A percentile compares a stretch with the other conserved stretches of the same genome.
These are phyloP conservation scores for Manacus vitellinus DNA, from an alignment of 2,113 vertebrate species.

Conservation along the genomic window DNA sequence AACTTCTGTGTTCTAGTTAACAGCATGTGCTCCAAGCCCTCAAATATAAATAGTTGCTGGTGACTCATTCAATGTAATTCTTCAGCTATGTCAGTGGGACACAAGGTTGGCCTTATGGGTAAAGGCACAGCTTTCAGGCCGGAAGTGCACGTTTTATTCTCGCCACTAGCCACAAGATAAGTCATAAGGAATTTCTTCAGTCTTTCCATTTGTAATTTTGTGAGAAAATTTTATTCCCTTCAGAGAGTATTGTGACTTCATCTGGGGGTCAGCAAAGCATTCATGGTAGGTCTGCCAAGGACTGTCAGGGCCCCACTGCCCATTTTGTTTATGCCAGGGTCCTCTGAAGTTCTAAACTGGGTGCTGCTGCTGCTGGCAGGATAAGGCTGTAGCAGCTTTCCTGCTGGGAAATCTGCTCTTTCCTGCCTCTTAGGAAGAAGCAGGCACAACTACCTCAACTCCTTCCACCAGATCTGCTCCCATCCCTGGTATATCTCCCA, in stretches of 20 bases:
- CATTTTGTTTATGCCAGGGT: neutral
- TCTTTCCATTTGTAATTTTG: slow-evolving; percentile 30
- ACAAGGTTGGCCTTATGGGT: slow-evolving; percentile 35
- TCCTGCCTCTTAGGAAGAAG: neutral
- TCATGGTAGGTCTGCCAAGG: neutral
- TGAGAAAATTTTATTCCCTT: slow-evolving; percentile 24
- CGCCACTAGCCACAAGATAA: slow-evolving; percentile 43
- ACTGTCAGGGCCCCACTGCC: neutral
- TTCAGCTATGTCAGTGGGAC: slow-evolving; percentile 60
- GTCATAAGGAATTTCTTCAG: slow-evolving; percentile 46
- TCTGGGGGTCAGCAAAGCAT: neutral
- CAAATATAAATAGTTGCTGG: slow-evolving; percentile 25
- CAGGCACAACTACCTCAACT: neutral
- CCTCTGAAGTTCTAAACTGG: neutral
- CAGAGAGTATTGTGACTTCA: slow-evolving; percentile 38
- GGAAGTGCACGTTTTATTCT: slow-evolving; percentile 51
- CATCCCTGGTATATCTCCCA: neutral
- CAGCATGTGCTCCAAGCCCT: slow-evolving; percentile 33
- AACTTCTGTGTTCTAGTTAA: slow-evolving; percentile 33
- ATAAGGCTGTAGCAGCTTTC: neutral
- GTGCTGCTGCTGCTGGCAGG: neutral
- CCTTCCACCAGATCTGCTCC: neutral
- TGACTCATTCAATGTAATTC: slow-evolving; percentile 60
- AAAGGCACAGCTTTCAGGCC: slow-evolving; percentile 48
- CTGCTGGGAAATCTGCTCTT: neutral